A percentile compares a stretch with the other conserved stretches of the same genome.
These are phyloP conservation scores for Bufotes viridis DNA, from an alignment of 2,797 vertebrate genomes.

Conservation along the genomic window DNA sequence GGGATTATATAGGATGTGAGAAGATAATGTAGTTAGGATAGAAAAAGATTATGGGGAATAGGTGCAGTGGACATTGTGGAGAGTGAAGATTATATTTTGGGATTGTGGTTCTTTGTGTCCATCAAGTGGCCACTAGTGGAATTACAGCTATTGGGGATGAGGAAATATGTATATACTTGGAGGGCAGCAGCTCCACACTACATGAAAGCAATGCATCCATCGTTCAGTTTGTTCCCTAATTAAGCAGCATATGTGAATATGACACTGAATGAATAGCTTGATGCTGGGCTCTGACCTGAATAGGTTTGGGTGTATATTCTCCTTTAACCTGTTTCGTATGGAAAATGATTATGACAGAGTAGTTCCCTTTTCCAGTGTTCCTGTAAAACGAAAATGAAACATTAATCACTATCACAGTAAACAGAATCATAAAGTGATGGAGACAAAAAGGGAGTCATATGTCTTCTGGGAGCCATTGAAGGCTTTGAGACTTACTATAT, in stretches of 20 bases:
- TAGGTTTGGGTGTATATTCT: background rate
- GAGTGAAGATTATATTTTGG: slow-evolving; percentile 17
- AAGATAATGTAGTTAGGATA: slow-evolving; percentile 16
- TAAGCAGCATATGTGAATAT: background rate
- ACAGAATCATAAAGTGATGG: background rate
- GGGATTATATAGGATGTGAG: background rate
- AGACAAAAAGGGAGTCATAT: background rate
- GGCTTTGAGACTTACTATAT: background rate
- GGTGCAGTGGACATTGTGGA: background rate
- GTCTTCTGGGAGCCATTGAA: background rate
- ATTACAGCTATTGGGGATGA: background rate
- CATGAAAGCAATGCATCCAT: background rate
- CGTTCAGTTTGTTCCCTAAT: background rate
- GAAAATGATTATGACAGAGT: background rate
- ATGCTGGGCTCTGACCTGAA: background rate
- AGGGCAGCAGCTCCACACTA: background rate
- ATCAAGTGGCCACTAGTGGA: slow-evolving; percentile 44
- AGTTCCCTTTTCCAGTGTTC: background rate
- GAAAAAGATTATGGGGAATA: slow-evolving; percentile 15
- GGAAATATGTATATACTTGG: background rate
- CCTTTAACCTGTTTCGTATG: background rate
- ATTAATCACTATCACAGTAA: background rate
- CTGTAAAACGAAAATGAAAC: slow-evolving; percentile 2
- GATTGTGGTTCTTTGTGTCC: slow-evolving; percentile 57
- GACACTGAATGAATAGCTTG: background rate